Evolutionary conservation across 2,797 vertebrate genomes (phyloP).

Genomic region (Pangasius djambal): DNA sequence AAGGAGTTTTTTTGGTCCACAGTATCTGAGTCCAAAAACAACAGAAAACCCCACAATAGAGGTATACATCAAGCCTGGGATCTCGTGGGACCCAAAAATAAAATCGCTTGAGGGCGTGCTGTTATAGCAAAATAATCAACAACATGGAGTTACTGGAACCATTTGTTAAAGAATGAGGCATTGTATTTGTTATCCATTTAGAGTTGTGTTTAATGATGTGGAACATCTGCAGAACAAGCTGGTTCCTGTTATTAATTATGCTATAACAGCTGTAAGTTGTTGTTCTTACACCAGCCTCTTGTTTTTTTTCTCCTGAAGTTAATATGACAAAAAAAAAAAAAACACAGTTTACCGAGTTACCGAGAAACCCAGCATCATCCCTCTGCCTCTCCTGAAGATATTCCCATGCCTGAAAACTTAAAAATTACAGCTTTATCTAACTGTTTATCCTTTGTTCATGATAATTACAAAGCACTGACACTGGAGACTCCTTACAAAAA

Average conservation of each 20-base stretch:
- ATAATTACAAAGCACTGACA: background rate
- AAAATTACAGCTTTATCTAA: background rate
- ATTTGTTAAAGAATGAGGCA: background rate
- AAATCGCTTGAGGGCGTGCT: too few species aligned
- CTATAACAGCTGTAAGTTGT: background rate
- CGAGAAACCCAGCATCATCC: background rate
- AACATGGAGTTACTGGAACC: background rate
- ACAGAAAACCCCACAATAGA: background rate
- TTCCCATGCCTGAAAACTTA: too few species aligned
- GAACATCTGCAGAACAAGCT: background rate
- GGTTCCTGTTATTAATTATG: background rate
- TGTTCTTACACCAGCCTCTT: too few species aligned
- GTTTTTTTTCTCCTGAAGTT: background rate
- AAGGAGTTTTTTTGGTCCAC: slow-evolving; percentile 18
- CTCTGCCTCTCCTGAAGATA: too few species aligned
- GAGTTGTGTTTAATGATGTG: too few species aligned
- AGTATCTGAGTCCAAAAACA: slow-evolving; percentile 1
- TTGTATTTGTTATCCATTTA: background rate
- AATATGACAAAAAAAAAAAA: background rate
- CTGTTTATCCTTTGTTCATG: background rate
- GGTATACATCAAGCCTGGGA: background rate
- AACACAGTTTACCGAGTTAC: background rate
- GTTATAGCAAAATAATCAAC: background rate
- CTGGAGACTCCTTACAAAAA: background rate
- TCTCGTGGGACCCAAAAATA: background rate